A percentile compares a stretch with the other conserved stretches of the same genome.
Evolutionary conservation across 2,113 vertebrate genomes (phyloP).

Genomic region (Bucco capensis): DNA sequence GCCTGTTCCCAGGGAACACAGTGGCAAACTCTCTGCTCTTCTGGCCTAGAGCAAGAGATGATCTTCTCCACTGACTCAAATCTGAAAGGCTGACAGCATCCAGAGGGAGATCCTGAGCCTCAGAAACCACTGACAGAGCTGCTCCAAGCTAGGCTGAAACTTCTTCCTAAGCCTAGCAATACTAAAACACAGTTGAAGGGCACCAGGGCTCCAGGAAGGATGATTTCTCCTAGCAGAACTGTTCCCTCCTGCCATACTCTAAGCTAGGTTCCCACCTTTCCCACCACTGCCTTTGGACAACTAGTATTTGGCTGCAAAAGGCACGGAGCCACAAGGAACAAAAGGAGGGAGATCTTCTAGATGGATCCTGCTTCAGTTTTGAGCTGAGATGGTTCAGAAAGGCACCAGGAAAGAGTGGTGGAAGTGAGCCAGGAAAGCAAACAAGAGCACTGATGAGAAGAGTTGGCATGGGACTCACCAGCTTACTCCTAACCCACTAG

Average conservation of each 20-base stretch:
- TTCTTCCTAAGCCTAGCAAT: background rate
- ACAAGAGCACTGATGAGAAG: background rate
- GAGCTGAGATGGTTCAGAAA: background rate
- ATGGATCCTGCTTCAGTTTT: background rate
- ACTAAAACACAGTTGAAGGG: background rate
- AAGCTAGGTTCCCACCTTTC: background rate
- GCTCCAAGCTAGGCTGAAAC: background rate
- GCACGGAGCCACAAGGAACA: background rate
- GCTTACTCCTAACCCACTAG: background rate
- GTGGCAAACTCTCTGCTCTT: background rate
- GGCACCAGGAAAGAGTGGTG: background rate
- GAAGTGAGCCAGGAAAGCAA: background rate
- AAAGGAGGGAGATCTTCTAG: background rate
- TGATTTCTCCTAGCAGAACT: background rate
- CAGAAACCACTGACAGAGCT: background rate
- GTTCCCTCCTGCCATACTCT: background rate
- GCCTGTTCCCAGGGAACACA: background rate
- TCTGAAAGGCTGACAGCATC: background rate
- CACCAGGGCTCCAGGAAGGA: background rate
- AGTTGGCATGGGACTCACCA: background rate
- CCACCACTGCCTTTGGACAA: background rate
- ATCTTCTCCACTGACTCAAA: background rate
- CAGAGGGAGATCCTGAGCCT: background rate
- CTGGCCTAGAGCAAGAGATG: rapidly evolving
- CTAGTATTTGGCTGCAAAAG: background rate